These are phyloP conservation scores for Eupsilia transversa DNA, from an alignment of 2,888 invertebrate species.

Conservation along the genomic window DNA sequence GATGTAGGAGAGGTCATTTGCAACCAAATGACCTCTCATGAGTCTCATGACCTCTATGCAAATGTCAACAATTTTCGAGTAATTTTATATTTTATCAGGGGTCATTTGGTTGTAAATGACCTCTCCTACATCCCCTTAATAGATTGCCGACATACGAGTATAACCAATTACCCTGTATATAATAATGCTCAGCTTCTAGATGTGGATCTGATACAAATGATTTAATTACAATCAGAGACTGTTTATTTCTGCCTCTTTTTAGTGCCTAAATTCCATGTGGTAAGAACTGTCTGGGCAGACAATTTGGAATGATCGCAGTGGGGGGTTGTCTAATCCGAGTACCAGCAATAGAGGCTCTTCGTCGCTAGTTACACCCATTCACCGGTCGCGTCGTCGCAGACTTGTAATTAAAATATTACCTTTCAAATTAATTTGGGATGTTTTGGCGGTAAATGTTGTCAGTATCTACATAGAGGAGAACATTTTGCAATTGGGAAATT, in stretches of 20 bases:
- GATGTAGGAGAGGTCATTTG: too few relatives aligned
- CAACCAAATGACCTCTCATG: too few relatives aligned
- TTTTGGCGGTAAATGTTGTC: background rate
- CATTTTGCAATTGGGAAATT: background rate
- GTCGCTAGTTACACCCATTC: constrained; percentile 45
- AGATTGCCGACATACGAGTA: too few relatives aligned
- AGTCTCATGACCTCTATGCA: too few relatives aligned
- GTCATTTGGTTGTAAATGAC: too few relatives aligned
- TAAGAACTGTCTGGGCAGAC: constrained; percentile 17
- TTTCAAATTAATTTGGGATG: constrained; percentile 29
- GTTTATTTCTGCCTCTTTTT: background rate
- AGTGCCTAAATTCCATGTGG: constrained; percentile 7
- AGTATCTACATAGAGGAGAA: background rate
- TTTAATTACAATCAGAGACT: background rate
- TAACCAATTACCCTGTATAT: too few relatives aligned
- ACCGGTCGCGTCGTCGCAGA: constrained; percentile 8
- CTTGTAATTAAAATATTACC: constrained; percentile 21
- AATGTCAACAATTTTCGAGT: too few relatives aligned
- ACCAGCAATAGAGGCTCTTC: constrained; percentile 8
- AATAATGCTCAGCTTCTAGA: too few relatives aligned
- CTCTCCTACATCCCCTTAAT: too few relatives aligned
- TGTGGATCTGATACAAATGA: too few relatives aligned
- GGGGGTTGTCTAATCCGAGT: constrained; percentile 34
- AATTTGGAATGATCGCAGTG: constrained; percentile 29
- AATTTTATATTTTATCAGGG: too few relatives aligned